phyloP scores from a whole-genome alignment of 2,113 vertebrate species.

The Clinocottus analis region DNA sequence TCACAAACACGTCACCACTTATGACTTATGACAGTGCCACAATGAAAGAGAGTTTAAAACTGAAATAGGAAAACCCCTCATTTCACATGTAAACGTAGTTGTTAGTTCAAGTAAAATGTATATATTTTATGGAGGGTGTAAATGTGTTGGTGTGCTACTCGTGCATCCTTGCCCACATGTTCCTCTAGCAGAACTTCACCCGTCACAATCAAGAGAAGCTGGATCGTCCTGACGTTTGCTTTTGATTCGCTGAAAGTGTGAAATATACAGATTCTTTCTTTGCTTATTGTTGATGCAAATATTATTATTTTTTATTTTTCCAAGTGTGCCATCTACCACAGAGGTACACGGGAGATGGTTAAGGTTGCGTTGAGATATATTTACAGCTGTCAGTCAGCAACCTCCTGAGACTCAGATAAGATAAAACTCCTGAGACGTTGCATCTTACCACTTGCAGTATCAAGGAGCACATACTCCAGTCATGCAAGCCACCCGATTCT shows the following conservation, averaged over 20 bases:
- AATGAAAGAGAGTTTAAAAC: not conserved
- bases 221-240: conserved; percentile 30
- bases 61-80: not conserved
- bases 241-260: conserved; percentile 64
- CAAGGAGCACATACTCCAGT: conserved; percentile 78
- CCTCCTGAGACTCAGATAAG: conserved; percentile 73
- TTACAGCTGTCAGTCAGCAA: conserved; percentile 82
- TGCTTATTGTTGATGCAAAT: conserved; percentile 71
- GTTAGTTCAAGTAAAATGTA: not conserved
- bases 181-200: not conserved
- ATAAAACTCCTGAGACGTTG: conserved; percentile 76
- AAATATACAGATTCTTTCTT: conserved; percentile 47
- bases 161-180: too few species aligned
- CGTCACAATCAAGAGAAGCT: conserved; percentile 3
- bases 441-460: conserved; percentile 76
- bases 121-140: not conserved
- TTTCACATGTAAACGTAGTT: not conserved
- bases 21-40: not conserved
- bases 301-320: conserved; percentile 49
- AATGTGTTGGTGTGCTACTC: not conserved
- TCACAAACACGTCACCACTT: not conserved
- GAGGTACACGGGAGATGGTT: conserved; percentile 68
- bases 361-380: conserved; percentile 74
- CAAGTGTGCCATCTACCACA: conserved; percentile 62
- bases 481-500: conserved; percentile 82